Base-by-base conservation (phyloP, 2,888 invertebrate species). In the Dasypolia templi region DNA sequence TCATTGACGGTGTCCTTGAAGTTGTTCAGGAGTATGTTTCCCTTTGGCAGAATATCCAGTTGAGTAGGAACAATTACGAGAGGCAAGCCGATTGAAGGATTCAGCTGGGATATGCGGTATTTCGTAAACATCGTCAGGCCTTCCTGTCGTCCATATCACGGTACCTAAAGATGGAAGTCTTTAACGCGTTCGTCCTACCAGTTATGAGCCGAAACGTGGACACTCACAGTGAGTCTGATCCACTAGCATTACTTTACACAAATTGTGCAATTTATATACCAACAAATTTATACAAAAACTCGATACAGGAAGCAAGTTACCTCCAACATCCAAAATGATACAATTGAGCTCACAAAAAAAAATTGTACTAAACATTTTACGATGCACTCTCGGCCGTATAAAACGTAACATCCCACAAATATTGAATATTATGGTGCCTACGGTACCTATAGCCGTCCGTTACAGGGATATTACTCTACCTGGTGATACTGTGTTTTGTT, bases 381-480 rank as follows among this genome's bases (percentile, higher is more conserved):
- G 85, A 82, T 67, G 69, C 70, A 81, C 71, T 77, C 77, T 79
- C 81, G 56, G 73, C 14, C 56, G 35, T 64, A 72, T 83, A 86
- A 81, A 86, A 77, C 42, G 72, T 72, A 76, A 75, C 74, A 58
- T 78, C 70, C 53, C 39, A 74, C 68, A 84, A 84, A 84, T 75
- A 83, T 83, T 83, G 71, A 80, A 85, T 79, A 75, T 71, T 65
- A 85, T 66, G 72, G 71, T 62, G 39, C 5, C 62, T 51, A 49
- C 76, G 49, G 56, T 85, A 74, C n/a, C n/a, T 85, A 72, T 64
- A 39, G 59, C 46, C 49, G 56, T 39, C 66, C 58, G 66, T 64
- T 73, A 62, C 73, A 56, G 11, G 53, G 42, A 42, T 59, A 72
- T 71, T 72, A 72, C 42, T 32, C 53, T 80, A 71, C 81, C 59